A percentile compares a stretch with the other conserved stretches of the same genome.
Evolutionary conservation across 2,797 vertebrate genomes (phyloP).

Genomic region (Arremon aurantiirostris): DNA sequence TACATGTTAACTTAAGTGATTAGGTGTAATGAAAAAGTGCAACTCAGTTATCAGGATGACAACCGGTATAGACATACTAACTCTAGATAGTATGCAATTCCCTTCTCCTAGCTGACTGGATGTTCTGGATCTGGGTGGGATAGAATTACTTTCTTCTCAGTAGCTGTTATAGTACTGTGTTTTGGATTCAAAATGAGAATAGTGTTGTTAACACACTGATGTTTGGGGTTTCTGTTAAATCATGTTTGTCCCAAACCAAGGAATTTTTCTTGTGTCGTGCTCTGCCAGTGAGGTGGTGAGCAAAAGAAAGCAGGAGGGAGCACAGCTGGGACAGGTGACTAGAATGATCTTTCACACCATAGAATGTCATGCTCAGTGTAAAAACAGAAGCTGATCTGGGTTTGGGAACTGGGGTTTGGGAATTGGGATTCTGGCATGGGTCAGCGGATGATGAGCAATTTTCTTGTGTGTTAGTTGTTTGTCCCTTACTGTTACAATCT

Average conservation of each 20-base stretch:
- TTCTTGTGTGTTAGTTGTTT: background rate
- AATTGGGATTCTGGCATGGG: background rate
- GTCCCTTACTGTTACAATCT: background rate
- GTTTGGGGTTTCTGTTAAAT: background rate
- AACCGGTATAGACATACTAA: background rate
- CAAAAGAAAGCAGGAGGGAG: background rate
- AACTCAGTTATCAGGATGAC: background rate
- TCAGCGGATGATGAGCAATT: background rate
- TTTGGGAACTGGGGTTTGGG: background rate
- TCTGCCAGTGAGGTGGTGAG: background rate
- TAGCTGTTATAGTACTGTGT: background rate
- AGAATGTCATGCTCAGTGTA: background rate
- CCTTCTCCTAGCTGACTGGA: background rate
- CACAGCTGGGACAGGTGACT: background rate
- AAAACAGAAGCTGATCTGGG: background rate
- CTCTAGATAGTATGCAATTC: background rate
- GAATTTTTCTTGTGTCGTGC: background rate
- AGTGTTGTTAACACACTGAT: background rate
- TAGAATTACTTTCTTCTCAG: background rate
- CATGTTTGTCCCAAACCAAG: background rate
- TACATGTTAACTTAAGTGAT: background rate
- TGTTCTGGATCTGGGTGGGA: background rate
- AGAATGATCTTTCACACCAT: background rate
- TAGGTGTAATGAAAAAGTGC: background rate
- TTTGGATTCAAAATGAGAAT: background rate